Evolutionary conservation across 2,888 invertebrate species (phyloP).

Genomic region (Zootermopsis nevadensis): DNA sequence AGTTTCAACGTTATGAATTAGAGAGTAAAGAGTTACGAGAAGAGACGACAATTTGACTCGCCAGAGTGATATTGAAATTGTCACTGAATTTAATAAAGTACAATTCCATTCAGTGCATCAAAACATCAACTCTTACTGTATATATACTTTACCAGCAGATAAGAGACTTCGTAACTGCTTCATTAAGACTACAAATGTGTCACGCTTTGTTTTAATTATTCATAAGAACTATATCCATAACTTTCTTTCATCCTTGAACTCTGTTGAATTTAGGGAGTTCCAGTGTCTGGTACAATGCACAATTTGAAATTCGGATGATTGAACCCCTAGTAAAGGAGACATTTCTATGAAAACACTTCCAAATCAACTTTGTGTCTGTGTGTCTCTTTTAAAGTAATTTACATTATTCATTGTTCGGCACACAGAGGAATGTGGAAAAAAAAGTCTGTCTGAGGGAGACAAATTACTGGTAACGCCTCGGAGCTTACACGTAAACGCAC

Average conservation of each 20-base stretch:
- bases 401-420: not conserved
- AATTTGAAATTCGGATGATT: slow-evolving; percentile 16
- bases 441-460: not conserved
- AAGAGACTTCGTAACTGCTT: not conserved
- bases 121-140: too few relatives aligned
- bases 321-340: not conserved
- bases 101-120: too few relatives aligned
- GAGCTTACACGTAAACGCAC: not conserved
- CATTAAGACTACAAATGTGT: not conserved
- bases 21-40: too few relatives aligned
- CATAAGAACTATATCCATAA: not conserved
- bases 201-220: not conserved
- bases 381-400: not conserved
- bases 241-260: not conserved
- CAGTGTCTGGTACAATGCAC: not conserved
- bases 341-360: not conserved
- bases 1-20: too few relatives aligned
- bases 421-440: not conserved
- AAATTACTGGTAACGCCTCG: not conserved
- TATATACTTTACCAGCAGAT: not conserved
- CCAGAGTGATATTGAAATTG: too few relatives aligned
- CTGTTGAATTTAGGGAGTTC: not conserved
- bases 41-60: too few relatives aligned
- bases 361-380: not conserved
- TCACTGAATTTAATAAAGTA: too few relatives aligned